Evolutionary conservation across 2,113 vertebrate species (phyloP).

Genomic region (Bubo scandiacus): DNA sequence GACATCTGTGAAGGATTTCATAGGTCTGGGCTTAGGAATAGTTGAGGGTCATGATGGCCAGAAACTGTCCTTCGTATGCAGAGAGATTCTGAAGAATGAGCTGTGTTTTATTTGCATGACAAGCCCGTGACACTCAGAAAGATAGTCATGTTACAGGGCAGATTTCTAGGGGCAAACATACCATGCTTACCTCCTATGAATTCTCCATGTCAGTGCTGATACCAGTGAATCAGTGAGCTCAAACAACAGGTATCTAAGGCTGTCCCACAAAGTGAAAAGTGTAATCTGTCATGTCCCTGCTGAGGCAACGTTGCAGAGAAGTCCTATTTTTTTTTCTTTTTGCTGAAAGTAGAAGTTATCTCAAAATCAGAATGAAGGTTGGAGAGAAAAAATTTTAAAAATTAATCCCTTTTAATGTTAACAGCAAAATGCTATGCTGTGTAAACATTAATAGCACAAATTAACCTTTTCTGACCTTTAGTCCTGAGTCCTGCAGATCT

Average conservation of each 20-base stretch:
- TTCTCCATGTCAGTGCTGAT: background rate
- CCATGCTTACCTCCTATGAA: background rate
- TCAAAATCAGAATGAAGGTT: background rate
- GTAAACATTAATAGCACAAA: background rate
- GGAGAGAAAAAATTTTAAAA: background rate
- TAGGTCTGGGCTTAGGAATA: background rate
- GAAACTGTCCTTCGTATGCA: background rate
- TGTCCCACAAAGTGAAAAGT: background rate
- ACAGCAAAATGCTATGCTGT: background rate
- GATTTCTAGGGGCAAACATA: background rate
- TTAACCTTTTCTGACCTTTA: background rate
- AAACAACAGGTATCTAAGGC: background rate
- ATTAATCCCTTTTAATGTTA: background rate
- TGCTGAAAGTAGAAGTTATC: background rate
- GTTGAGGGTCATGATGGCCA: background rate
- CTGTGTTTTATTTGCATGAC: background rate
- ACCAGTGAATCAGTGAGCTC: background rate
- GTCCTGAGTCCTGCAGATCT: background rate
- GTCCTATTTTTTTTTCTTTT: background rate
- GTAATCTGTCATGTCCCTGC: background rate
- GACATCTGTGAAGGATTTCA: background rate
- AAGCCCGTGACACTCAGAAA: background rate
- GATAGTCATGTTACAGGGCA: background rate
- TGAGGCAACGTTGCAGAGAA: background rate
- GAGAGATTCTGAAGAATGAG: background rate